Percentiles rank a stretch among this genome's conserved stretches.
phyloP scores from a whole-genome alignment of 2,113 vertebrate genomes.

The Rostratula benghalensis region DNA sequence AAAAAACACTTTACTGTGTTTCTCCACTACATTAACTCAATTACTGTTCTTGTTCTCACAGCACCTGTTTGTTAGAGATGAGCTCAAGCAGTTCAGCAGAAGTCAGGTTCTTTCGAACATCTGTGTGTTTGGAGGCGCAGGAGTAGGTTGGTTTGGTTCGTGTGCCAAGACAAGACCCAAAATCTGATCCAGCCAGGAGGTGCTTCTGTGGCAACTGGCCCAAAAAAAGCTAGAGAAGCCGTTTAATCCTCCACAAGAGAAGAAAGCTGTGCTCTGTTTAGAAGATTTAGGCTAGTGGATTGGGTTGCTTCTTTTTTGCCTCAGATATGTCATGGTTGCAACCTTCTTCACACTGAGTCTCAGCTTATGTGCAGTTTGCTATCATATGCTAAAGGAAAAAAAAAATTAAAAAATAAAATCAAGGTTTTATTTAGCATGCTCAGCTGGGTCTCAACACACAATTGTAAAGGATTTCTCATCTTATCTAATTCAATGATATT shows the following conservation, averaged over 20 bases:
- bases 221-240: conserved; percentile 12
- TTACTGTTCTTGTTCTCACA: conserved; percentile 60
- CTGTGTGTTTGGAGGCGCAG: conserved; percentile 37
- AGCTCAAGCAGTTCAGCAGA: conserved; percentile 47
- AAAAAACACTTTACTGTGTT: conserved; percentile 71
- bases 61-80: conserved; percentile 70
- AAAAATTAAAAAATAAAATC: not conserved
- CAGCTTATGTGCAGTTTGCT: not conserved
- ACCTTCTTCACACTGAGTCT: not conserved
- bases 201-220: conserved; percentile 32
- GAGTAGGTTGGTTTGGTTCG: not conserved
- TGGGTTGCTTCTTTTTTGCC: not conserved
- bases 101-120: conserved; percentile 55
- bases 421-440: not conserved
- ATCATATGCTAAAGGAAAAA: not conserved
- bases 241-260: not conserved
- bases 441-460: not conserved
- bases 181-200: conserved; percentile 34
- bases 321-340: not conserved
- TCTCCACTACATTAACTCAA: conserved; percentile 74
- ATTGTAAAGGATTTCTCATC: not conserved
- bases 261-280: not conserved
- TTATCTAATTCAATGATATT: not conserved
- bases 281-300: not conserved
- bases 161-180: conserved; percentile 33